Percentiles rank a stretch among this genome's conserved stretches.
phyloP scores from a whole-genome alignment of 35 echinoderm and acorn worm genomes.

The Lytechinus pictus region DNA sequence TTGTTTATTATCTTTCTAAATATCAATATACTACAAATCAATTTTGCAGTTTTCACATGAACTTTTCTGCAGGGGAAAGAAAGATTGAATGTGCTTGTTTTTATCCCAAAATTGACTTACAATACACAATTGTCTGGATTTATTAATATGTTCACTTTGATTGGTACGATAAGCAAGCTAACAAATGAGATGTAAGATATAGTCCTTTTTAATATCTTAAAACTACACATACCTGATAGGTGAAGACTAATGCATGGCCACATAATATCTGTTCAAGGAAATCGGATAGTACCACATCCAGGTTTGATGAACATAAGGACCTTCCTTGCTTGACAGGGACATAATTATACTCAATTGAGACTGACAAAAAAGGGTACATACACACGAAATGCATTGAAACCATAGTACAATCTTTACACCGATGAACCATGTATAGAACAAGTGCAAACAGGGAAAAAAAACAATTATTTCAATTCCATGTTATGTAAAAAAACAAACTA shows the following conservation, averaged over 20 bases:
- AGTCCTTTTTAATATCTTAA: neutral
- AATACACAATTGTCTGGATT: too few species aligned
- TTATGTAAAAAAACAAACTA: neutral
- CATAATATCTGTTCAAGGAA: neutral
- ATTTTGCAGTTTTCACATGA: too few species aligned
- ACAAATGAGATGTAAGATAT: too few species aligned
- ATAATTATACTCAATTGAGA: neutral
- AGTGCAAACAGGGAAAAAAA: neutral
- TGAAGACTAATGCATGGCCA: slow-evolving; percentile 9
- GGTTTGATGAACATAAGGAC: neutral
- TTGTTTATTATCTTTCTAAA: too few species aligned
- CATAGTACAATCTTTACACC: neutral
- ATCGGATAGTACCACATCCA: neutral
- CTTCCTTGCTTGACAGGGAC: neutral
- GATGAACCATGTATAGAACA: neutral
- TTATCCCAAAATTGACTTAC: too few species aligned
- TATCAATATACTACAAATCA: too few species aligned
- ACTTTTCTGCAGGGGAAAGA: too few species aligned
- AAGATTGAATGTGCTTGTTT: too few species aligned
- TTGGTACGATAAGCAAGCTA: too few species aligned
- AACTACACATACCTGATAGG: neutral
- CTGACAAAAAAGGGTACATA: neutral
- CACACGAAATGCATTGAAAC: neutral
- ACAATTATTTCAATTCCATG: neutral
- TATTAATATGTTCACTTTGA: too few species aligned